phyloP scores from a whole-genome alignment of 2,113 vertebrate genomes.

The Himantopus leucocephalus region DNA sequence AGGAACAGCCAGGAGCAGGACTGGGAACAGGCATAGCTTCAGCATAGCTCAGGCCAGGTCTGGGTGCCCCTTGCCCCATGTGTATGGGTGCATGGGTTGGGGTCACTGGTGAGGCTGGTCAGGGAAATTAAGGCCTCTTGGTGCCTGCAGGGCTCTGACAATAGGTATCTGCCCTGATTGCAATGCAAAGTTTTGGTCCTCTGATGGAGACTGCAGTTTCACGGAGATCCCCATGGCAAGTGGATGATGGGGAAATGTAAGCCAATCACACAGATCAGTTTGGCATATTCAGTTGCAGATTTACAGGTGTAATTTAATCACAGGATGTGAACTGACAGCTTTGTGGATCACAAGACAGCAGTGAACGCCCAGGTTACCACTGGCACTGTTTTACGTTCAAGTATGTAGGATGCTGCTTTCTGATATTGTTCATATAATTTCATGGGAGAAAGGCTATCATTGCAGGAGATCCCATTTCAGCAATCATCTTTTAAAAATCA shows the following conservation, averaged over 20 bases:
- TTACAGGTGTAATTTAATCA: neutral
- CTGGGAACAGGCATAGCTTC: neutral
- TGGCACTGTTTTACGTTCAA: neutral
- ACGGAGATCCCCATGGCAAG: neutral
- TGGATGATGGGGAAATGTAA: neutral
- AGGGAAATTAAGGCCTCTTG: fast-evolving
- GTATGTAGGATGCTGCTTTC: neutral
- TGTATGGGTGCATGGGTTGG: fast-evolving
- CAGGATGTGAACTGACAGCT: neutral
- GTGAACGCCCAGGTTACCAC: neutral
- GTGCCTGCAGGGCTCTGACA: neutral
- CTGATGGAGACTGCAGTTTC: neutral
- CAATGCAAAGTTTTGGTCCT: neutral
- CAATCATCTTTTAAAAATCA: neutral
- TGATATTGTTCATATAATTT: neutral
- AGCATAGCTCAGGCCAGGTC: neutral
- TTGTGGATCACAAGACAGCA: neutral
- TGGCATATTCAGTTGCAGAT: neutral
- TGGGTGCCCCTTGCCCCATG: fast-evolving
- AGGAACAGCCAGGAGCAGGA: neutral
- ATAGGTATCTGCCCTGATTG: fast-evolving
- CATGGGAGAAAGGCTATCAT: neutral
- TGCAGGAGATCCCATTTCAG: neutral
- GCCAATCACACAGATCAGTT: neutral
- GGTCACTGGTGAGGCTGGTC: neutral